These are phyloP conservation scores for Balearica regulorum DNA, from an alignment of 2,797 vertebrate genomes.

Conservation along the genomic window DNA sequence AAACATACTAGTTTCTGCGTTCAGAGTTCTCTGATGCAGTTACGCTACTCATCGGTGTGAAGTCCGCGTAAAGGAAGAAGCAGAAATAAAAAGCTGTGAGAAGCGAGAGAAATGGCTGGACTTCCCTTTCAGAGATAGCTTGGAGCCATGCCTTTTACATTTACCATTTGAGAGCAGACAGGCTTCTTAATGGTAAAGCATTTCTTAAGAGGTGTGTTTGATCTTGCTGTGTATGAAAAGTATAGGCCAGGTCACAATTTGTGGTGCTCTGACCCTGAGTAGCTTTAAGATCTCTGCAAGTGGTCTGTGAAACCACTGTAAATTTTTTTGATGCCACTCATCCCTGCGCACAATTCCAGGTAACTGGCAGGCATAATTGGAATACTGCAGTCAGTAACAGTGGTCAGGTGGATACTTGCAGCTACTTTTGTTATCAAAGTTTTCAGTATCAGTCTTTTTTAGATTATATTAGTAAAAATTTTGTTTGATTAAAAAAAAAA, in stretches of 20 bases:
- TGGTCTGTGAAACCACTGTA: neutral
- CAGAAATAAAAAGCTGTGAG: neutral
- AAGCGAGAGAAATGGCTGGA: neutral
- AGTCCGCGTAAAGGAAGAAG: neutral
- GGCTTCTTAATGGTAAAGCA: neutral
- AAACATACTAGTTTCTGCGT: neutral
- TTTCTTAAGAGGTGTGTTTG: neutral
- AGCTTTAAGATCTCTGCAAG: neutral
- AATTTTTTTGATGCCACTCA: neutral
- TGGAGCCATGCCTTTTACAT: neutral
- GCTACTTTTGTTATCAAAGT: neutral
- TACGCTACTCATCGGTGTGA: neutral
- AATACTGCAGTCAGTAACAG: neutral
- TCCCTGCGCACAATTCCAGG: neutral
- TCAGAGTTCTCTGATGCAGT: neutral
- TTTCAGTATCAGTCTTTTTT: neutral
- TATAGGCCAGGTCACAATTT: neutral
- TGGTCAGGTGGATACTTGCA: neutral
- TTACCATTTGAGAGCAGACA: neutral
- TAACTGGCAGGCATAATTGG: neutral
- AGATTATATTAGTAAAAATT: neutral
- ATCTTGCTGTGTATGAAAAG: neutral
- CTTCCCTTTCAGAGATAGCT: neutral
- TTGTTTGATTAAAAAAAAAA: neutral
- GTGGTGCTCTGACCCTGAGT: neutral